These are phyloP conservation scores for Sinohyriopsis cumingii DNA, from an alignment of 2,888 invertebrate genomes.

Conservation along the genomic window DNA sequence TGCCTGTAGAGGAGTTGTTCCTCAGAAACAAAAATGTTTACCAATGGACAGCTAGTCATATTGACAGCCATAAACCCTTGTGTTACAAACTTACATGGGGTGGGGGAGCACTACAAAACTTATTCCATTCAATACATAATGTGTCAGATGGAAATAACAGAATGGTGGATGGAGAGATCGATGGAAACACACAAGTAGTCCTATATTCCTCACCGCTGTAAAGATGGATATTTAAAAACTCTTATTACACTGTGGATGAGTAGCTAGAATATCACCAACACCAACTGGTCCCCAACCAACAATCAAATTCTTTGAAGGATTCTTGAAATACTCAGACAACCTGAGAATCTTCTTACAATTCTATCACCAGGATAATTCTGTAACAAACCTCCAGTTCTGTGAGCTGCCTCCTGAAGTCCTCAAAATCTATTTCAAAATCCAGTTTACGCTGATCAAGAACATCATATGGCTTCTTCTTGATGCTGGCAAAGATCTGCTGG, in stretches of 20 bases:
- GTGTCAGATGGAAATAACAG: not conserved
- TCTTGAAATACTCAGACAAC: not conserved
- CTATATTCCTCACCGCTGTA: not conserved
- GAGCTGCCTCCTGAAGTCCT: constrained; percentile 80
- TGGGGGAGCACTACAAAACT: no score
- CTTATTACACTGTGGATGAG: not conserved
- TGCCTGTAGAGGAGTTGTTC: no score
- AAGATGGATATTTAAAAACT: not conserved
- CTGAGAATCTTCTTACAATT: not conserved
- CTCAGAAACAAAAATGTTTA: no score
- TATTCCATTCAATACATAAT: not conserved
- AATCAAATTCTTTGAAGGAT: not conserved
- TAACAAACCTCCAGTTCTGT: constrained; percentile 79
- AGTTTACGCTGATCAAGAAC: constrained; percentile 84
- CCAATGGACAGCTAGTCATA: no score
- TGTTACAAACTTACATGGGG: no score
- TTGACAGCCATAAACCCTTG: no score
- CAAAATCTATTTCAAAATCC: constrained; percentile 85
- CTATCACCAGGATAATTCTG: not conserved
- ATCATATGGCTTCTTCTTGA: constrained; percentile 84
- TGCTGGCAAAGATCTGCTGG: constrained; percentile 78
- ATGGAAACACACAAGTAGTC: not conserved
- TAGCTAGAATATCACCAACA: not conserved
- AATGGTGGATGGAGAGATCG: not conserved
- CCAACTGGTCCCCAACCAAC: not conserved